Base-by-base conservation (phyloP, 2,888 invertebrate species). In the Diachrysia chrysitis region DNA sequence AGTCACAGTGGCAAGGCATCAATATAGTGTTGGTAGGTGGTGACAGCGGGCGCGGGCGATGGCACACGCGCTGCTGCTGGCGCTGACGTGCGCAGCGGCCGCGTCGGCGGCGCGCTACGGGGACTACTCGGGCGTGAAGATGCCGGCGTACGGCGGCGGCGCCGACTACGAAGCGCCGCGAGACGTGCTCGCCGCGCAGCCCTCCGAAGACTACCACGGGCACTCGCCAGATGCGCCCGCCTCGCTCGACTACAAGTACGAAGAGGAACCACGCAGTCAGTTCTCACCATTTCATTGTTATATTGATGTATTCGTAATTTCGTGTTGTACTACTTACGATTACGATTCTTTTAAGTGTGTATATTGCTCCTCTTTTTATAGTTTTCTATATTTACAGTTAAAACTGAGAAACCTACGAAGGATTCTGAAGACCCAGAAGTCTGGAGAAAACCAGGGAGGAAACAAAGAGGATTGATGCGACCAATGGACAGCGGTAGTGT, bases 201-300 rank as follows among this genome's bases (percentile, higher is more conserved):
- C 58, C 3, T 76, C 77, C 6, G 89, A 89, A 9, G 92, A 92
- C 62, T 92, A 93, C 71, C 85, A 79, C 51, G 90, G 89, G 7
- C 90, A 84, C 61, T 84, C 91, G 55, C 89, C 86, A 4, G 92
- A 91, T 60, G 87, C 87, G 19, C 82, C 90, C 32, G 87, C 90
- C 21, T 78, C 87, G n/a, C 85, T 87, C 32, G 93, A 93, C 80
- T 93, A 93, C 78, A 91, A 90, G 75, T 91, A 89, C 73, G 90
- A 91, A 46, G 92, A 92, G 57, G 87, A 89, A 32, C 57, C 78
- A 37, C 78, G 67, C 57, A 85, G 89, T 90, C 60, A 66, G 76
- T 54, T 0, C 16, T 0, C 12, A 46, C 16, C 17, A 48, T 58
- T 10, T 0, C 60, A 21, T 23, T 37, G 42, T 32, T 32, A 1